Evolutionary conservation across 2,888 invertebrate species (phyloP).

Genomic region (Brenthis daphne): DNA sequence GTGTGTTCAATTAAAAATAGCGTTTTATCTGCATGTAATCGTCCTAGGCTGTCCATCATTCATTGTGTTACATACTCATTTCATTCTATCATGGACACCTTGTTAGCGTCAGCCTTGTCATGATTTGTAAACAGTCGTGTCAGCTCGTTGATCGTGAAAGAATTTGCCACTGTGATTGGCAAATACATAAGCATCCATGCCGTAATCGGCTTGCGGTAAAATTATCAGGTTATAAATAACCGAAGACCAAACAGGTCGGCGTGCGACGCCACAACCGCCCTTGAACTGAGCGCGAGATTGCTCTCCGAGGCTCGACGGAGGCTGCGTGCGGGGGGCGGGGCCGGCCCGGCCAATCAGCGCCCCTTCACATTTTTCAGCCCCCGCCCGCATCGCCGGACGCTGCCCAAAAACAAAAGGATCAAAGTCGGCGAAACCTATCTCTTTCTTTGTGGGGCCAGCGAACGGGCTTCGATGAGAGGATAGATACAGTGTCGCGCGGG

Average conservation of each 20-base stretch:
- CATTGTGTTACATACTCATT: slow-evolving; percentile 7
- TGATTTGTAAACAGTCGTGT: slow-evolving; percentile 16
- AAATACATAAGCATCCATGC: slow-evolving; percentile 41
- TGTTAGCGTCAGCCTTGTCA: slow-evolving; percentile 28
- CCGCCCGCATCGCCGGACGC: slow-evolving; percentile 81
- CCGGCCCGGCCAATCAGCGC: slow-evolving; percentile 76
- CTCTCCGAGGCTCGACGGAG: slow-evolving; percentile 56
- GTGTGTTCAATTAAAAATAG: neutral
- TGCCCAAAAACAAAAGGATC: slow-evolving; percentile 83
- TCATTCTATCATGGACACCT: slow-evolving; percentile 22
- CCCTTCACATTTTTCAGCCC: slow-evolving; percentile 80
- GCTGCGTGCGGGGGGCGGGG: slow-evolving; percentile 62
- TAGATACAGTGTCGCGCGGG: slow-evolving; percentile 81
- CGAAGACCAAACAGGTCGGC: slow-evolving; percentile 67
- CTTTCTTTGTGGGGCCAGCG: slow-evolving; percentile 81
- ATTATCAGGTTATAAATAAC: slow-evolving; percentile 41
- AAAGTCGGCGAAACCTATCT: slow-evolving; percentile 82
- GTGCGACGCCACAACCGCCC: slow-evolving; percentile 72
- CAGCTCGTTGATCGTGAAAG: slow-evolving; percentile 19
- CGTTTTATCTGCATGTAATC: slow-evolving; percentile 1
- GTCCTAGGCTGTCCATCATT: slow-evolving; percentile 22
- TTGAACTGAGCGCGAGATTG: slow-evolving; percentile 65
- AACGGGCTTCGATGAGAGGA: slow-evolving; percentile 81
- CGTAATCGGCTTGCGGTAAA: slow-evolving; percentile 39
- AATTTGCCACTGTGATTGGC: slow-evolving; percentile 44